These are phyloP conservation scores for Pollachius pollachius DNA, from an alignment of 2,113 vertebrate genomes.

Conservation along the genomic window DNA sequence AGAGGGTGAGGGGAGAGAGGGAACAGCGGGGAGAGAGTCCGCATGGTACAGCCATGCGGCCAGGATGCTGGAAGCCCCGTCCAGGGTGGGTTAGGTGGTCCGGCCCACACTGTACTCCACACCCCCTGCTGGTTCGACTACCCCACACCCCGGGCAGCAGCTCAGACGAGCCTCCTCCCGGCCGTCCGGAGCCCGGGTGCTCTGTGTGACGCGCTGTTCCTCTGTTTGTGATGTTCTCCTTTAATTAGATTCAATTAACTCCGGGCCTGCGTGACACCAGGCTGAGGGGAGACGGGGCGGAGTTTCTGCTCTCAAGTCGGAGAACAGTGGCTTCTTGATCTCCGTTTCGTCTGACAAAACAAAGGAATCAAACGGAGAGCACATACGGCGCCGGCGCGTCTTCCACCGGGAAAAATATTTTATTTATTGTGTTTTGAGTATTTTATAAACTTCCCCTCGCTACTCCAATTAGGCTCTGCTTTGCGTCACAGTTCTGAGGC, in stretches of 20 bases:
- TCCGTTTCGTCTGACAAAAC: neutral
- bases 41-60: neutral
- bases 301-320: neutral
- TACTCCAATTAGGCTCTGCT: neutral
- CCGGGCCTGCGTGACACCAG: too few species aligned
- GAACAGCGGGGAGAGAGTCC: neutral
- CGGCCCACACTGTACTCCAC: too few species aligned
- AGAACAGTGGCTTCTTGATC: neutral
- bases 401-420: neutral
- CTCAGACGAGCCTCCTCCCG: too few species aligned
- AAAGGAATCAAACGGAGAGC: neutral
- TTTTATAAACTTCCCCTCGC: neutral
- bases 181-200: too few species aligned
- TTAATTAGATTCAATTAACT: neutral
- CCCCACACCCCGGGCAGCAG: too few species aligned
- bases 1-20: neutral
- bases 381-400: neutral
- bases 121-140: too few species aligned
- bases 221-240: neutral
- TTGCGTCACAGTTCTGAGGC: neutral
- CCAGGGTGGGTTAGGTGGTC: too few species aligned
- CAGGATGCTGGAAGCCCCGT: too few species aligned
- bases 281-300: too few species aligned
- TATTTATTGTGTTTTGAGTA: neutral
- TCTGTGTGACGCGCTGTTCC: too few species aligned